These are phyloP conservation scores for Pogonognathellus flavescens DNA, from an alignment of 1,140 invertebrate species.

Conservation along the genomic window DNA sequence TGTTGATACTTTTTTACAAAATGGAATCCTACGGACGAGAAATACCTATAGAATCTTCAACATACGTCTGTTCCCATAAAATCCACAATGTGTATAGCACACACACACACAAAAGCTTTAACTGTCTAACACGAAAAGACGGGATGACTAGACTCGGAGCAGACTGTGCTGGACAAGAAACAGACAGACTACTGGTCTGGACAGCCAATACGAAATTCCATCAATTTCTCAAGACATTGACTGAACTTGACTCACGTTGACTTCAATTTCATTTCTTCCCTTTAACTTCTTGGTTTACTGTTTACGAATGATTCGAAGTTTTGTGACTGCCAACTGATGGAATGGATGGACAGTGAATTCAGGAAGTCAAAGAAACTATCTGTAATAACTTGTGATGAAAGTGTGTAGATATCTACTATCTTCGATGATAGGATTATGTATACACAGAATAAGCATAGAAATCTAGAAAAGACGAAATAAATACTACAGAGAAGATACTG, in stretches of 20 bases:
- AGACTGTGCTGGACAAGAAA: slow-evolving; percentile 11
- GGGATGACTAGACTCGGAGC: background rate
- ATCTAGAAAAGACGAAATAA: background rate
- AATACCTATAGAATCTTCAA: too few species aligned
- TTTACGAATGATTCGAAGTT: background rate
- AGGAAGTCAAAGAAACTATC: background rate
- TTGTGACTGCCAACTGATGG: background rate
- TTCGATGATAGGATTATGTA: background rate
- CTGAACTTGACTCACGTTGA: slow-evolving; percentile 19
- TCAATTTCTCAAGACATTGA: slow-evolving; percentile 37
- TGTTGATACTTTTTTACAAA: too few species aligned
- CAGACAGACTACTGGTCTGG: slow-evolving; percentile 27
- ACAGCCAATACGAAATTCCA: slow-evolving; percentile 43
- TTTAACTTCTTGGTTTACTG: background rate
- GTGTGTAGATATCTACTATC: background rate
- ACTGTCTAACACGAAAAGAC: background rate
- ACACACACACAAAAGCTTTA: too few species aligned
- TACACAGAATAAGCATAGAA: background rate
- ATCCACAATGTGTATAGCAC: too few species aligned
- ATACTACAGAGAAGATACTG: background rate
- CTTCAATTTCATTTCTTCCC: slow-evolving; percentile 29
- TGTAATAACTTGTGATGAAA: background rate
- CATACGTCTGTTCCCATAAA: too few species aligned
- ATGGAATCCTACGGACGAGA: too few species aligned
- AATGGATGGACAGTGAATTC: background rate